Base-by-base conservation (phyloP, 2,113 vertebrate species). In the Mustela nigripes region DNA sequence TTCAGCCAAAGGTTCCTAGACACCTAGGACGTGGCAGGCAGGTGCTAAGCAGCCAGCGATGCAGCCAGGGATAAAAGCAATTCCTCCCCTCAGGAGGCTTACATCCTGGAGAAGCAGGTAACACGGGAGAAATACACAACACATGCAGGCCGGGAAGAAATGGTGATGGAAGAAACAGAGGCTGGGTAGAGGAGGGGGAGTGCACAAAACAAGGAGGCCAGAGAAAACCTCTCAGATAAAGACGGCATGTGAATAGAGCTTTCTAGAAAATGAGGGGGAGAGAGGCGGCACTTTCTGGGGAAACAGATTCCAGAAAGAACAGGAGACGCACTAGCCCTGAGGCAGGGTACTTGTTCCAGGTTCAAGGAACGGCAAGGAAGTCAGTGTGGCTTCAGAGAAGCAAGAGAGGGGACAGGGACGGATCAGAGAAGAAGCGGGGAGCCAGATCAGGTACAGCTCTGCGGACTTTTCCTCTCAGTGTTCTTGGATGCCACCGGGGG, bases 61-160 rank as follows among this genome's bases (percentile, higher is more conserved):
- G 62, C 4, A 63, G 33, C 63, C 48, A 10, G 7, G 50, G 92
- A n/a, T 31, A 56, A 42, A 86, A 62, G 5, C 63, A 80, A 42
- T 6, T 21, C 56, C 65, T 89, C 53, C 89, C 53, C 53, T 86
- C 48, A 6, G 0, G 28, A 67, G 67, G 63, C 4, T 18, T 15
- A 7, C 6, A 42, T n/a, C n/a, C 24, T 18, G 39, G 58, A 63
- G 11, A 81, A 69, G 56, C 82, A 63, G 53, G 65, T 7, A 56
- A 19, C 1, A 24, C n/a, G 24, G 4, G 4, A 80, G 1, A 83
- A 67, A 39, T 22, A 39, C 2, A 16, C 2, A 22, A 15, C 4
- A 45, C 0, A 1, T 0, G n/a, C 7, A 33, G 33, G 39, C 21
- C 1, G 0, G 12, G 12, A 83, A 4, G 12, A 1, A 45, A 21